Conservation (phyloP, 2,888 invertebrate genomes). For the Maniola hyperantus region DNA sequence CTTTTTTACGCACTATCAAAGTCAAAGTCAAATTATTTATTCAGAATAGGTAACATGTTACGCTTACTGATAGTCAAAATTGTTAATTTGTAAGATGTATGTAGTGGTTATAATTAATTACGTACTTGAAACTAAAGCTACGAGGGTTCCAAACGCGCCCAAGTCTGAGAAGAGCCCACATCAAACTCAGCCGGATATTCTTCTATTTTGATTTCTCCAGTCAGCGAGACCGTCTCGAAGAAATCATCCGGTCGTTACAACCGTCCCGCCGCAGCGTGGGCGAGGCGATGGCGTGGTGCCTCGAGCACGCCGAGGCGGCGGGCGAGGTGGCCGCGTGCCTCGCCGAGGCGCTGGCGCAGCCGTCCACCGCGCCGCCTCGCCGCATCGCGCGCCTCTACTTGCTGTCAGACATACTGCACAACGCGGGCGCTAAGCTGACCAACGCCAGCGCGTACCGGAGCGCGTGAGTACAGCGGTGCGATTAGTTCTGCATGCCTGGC, state of each 20-base stretch:
- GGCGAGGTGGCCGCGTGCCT: slow-evolving; percentile 97
- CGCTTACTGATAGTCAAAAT: too few species aligned
- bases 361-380: slow-evolving; percentile 85
- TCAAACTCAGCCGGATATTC: too few species aligned
- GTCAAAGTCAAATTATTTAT: too few species aligned
- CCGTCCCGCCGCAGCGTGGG: slow-evolving; percentile 92
- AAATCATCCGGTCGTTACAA: slow-evolving; percentile 92
- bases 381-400: slow-evolving; percentile 97
- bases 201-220: slow-evolving; percentile 65
- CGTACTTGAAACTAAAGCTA: too few species aligned
- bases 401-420: slow-evolving; percentile 97
- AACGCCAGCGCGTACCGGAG: slow-evolving; percentile 97
- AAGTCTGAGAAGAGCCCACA: too few species aligned
- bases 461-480: slow-evolving; percentile 83
- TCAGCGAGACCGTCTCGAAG: slow-evolving; percentile 96
- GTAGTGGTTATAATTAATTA: too few species aligned
- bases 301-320: slow-evolving; percentile 98
- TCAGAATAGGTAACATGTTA: too few species aligned
- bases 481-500: too few species aligned
- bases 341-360: slow-evolving; percentile 92
- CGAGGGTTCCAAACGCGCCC: too few species aligned
- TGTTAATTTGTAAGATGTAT: too few species aligned
- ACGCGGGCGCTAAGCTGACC: slow-evolving; percentile 97
- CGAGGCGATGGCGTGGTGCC: slow-evolving; percentile 99
- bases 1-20: too few species aligned